Conservation (phyloP, 2,888 invertebrate genomes). For the Rotaria socialis region DNA sequence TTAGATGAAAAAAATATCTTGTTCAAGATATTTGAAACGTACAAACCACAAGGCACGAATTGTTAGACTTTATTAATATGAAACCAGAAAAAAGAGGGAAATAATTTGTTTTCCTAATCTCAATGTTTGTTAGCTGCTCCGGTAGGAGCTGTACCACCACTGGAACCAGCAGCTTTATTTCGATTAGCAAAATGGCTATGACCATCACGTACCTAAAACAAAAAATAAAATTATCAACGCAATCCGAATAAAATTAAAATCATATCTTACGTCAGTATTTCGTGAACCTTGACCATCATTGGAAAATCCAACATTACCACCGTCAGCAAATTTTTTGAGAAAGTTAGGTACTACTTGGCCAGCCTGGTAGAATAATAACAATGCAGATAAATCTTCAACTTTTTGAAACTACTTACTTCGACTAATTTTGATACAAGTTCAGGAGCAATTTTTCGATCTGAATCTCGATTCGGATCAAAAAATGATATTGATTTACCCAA, state of each 20-base stretch:
- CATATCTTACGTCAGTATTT: background rate
- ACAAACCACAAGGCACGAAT: background rate
- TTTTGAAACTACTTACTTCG: background rate
- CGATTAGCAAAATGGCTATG: background rate
- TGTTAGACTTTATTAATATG: background rate
- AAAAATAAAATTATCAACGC: too few relatives aligned
- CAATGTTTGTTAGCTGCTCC: background rate
- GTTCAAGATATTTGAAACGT: background rate
- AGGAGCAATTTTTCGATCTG: conserved; percentile 39
- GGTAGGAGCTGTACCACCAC: background rate
- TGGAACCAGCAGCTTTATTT: background rate
- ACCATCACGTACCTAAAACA: background rate
- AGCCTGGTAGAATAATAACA: conserved; percentile 3
- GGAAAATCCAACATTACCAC: background rate
- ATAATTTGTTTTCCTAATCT: background rate
- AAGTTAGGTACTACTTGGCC: conserved; percentile 42
- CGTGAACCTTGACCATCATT: background rate
- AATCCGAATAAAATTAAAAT: too few relatives aligned
- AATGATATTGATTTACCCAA: conserved; percentile 46
- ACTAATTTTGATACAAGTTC: conserved; percentile 25
- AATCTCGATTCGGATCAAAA: conserved; percentile 41
- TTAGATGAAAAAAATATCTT: background rate
- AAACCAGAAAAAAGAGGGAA: background rate
- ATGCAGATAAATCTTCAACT: too few relatives aligned
- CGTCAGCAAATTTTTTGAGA: background rate